Evolutionary conservation across 2,888 invertebrate genomes (phyloP).

Genomic region (Gnatocerus cornutus): DNA sequence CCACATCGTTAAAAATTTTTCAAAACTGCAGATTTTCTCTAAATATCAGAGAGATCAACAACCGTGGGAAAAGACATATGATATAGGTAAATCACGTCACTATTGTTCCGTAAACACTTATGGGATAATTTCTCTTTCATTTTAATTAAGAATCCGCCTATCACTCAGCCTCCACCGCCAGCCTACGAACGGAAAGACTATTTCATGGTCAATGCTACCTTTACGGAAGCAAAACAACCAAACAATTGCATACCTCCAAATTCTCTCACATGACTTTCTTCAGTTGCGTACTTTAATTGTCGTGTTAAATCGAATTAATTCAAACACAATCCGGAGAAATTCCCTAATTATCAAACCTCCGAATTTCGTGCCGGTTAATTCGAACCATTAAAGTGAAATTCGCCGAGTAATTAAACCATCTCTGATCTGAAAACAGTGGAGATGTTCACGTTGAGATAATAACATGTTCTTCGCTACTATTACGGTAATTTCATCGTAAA

Average conservation of each 20-base stretch:
- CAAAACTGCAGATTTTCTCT: background rate
- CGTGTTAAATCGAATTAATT: slow-evolving; percentile 10
- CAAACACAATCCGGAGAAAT: slow-evolving; percentile 21
- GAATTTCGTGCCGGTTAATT: slow-evolving; percentile 8
- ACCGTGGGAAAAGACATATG: slow-evolving; percentile 1
- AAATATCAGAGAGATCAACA: slow-evolving; percentile 2
- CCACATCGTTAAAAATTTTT: slow-evolving; percentile 1
- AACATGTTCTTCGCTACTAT: background rate
- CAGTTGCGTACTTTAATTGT: slow-evolving; percentile 4
- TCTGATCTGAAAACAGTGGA: slow-evolving; percentile 6
- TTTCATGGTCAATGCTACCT: slow-evolving; percentile 33
- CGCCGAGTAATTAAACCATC: slow-evolving; percentile 7
- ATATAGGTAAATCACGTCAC: slow-evolving; percentile 17
- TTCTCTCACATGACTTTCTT: slow-evolving; percentile 32
- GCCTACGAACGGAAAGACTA: slow-evolving; percentile 6
- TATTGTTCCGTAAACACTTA: slow-evolving; percentile 29
- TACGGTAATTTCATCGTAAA: slow-evolving; percentile 3
- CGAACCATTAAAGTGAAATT: slow-evolving; percentile 11
- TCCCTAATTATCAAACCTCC: slow-evolving; percentile 15
- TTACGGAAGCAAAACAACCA: slow-evolving; percentile 17
- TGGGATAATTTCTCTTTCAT: slow-evolving; percentile 39
- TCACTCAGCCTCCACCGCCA: slow-evolving; percentile 11
- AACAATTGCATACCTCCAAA: slow-evolving; percentile 9
- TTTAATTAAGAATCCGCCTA: slow-evolving; percentile 28
- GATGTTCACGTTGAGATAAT: slow-evolving; percentile 7